Base-by-base conservation (phyloP, 2,888 invertebrate species). In the Scaeva pyrastri region DNA sequence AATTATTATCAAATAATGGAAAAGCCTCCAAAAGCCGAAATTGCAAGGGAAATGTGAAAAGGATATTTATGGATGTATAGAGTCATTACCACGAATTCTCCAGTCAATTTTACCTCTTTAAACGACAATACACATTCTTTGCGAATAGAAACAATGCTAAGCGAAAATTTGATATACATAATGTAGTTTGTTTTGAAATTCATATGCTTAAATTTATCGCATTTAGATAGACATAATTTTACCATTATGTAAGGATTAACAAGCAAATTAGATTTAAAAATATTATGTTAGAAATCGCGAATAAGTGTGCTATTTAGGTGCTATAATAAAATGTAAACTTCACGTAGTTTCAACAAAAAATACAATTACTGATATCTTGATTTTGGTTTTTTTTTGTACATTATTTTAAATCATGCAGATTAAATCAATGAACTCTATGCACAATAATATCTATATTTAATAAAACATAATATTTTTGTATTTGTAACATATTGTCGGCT, bases 1-100 rank as follows among this genome's bases (percentile, higher is more conserved):
- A 92, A 89, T 62, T 60, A 5, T 31, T n/a, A 26, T 60, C 62
- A 31, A 39, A 50, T 10, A 41, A 21, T 62, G 55, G 41, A 43
- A 12, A 71, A 31, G 23, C 21, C 6, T 39, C 26, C 12, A 36
- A 16, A 11, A 16, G 31, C 11, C 14, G 43, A 55, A n/a, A 6
- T 14, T 19, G 56, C 2, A 19, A 62, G 19, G 1, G 31, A n/a
- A n/a, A 41, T 43, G 31, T 21, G 12, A 21, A 48, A 23, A 50
- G 14, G 45, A 64, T 23, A 16, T 39, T 21, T 14, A 39, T 50
- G 21, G 19, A 71, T 21, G n/a, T n/a, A n/a, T n/a, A n/a, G n/a
- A 36, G 16, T 39, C 19, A 78, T 23, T 26, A 45, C 14, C 41
- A 72, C 23, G 45, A 41, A 16, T 23, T 64, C 39, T 72, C n/a